Base-by-base conservation (phyloP, 2,888 invertebrate species). In the Crossocerus cetratus region DNA sequence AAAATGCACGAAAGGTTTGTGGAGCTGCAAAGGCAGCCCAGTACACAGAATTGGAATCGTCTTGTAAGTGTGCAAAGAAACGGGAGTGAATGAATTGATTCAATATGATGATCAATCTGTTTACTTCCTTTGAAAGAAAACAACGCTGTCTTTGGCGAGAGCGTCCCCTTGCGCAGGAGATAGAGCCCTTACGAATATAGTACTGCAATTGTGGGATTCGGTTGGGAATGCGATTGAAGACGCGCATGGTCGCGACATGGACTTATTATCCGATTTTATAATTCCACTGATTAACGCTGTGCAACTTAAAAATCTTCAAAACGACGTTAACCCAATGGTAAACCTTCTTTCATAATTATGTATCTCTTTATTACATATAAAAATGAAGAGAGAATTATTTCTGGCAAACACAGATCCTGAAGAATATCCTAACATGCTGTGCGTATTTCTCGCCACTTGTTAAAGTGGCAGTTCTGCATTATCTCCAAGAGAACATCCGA, bases 171-270 rank as follows among this genome's bases (percentile, higher is more conserved):
- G 57, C 18, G 3, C 22, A 4, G 43, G 67, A 49, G 80, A 85
- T 4, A 75, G 77, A 14, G 65, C 75, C 14, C 69, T 70, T 18
- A 64, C 57, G 18, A 74, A 79, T 16, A 69, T 69, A 3, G 20
- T 86, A 8, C 63, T 54, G 0, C 74, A 84, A 61, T 77, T 85
- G 71, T 88, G 86, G 88, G 84, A 72, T 21, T 83, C 78, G 5
- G 62, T 86, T 2, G 75, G 73, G 2, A 69, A 73, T 53, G 77
- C 83, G 11, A 77, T 85, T 13, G 81, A 82, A 49, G 76, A 82
- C 21, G 80, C 80, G 18, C 85, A 87, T 32, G 84, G 80, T 20
- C 81, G 76, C 56, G 69, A 77, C 55, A 68, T 78, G 54, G 65
- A 76, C 60, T 69, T 87, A 59, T 14, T 86, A 21, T 77, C 81